Percentiles rank a stretch among this genome's conserved stretches.
Evolutionary conservation across 2,888 invertebrate species (phyloP).

Genomic region (Prenolepis imparis): DNA sequence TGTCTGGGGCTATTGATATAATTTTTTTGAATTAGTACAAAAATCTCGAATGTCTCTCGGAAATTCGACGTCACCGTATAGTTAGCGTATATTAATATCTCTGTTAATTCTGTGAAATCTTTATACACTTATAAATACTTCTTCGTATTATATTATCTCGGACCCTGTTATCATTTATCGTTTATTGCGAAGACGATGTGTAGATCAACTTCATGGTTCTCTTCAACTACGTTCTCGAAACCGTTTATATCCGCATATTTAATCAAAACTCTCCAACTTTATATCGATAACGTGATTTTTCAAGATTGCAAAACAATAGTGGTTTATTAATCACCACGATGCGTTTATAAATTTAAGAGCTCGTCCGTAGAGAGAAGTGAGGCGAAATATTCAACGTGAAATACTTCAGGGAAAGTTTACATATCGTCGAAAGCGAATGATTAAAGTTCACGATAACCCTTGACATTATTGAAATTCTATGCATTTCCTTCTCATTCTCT

Average conservation of each 20-base stretch:
- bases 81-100: background rate
- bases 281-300: background rate
- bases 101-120: background rate
- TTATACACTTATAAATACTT: constrained; percentile 6
- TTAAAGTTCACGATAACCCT: constrained; percentile 18
- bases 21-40: background rate
- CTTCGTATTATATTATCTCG: constrained; percentile 12
- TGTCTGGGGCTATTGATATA: background rate
- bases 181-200: background rate
- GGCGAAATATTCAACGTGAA: background rate
- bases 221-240: background rate
- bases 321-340: too few species aligned
- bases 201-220: background rate
- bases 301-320: background rate
- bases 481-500: background rate
- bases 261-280: background rate
- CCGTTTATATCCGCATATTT: background rate
- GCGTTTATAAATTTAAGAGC: too few species aligned
- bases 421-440: background rate
- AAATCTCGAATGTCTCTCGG: background rate
- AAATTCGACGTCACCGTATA: background rate
- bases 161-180: background rate
- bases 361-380: too few species aligned
- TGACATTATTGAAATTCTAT: background rate
- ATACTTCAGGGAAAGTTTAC: background rate